phyloP scores from a whole-genome alignment of 2,113 vertebrate species.

The Ptyas mucosa region DNA sequence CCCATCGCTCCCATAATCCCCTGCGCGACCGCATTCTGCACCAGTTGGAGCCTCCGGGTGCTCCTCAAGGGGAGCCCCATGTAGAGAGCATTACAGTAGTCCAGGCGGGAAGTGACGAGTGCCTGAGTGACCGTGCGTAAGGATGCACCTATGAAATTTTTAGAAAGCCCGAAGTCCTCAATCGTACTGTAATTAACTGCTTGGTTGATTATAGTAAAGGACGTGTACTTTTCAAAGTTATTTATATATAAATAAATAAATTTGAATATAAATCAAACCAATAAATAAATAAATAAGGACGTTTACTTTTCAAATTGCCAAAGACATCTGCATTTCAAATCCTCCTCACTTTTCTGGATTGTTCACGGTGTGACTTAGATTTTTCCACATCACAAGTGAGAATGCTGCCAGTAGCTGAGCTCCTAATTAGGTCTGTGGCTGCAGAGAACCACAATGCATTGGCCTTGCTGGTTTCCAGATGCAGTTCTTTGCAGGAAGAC shows the following conservation, averaged over 20 bases:
- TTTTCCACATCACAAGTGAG: neutral
- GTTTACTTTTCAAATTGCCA: neutral
- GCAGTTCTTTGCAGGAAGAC: neutral
- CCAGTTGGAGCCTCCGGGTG: too few species aligned
- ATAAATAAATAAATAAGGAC: too few species aligned
- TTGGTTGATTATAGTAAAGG: neutral
- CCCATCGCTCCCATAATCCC: too few species aligned
- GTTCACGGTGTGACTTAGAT: neutral
- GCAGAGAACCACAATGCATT: neutral
- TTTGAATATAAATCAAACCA: too few species aligned
- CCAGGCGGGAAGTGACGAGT: too few species aligned
- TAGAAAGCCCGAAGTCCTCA: neutral
- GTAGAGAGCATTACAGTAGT: too few species aligned
- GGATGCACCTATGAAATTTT: neutral
- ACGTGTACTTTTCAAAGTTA: neutral
- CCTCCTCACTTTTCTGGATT: neutral
- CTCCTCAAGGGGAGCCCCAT: too few species aligned
- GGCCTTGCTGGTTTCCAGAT: neutral
- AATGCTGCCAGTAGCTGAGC: neutral
- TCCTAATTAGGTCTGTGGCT: neutral
- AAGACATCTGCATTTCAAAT: neutral
- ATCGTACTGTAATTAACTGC: too few species aligned
- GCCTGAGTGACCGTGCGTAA: too few species aligned
- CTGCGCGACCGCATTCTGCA: too few species aligned
- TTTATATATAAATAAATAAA: too few species aligned